These are phyloP conservation scores for Nasonia giraulti DNA, from an alignment of 1,140 invertebrate genomes.

Conservation along the genomic window DNA sequence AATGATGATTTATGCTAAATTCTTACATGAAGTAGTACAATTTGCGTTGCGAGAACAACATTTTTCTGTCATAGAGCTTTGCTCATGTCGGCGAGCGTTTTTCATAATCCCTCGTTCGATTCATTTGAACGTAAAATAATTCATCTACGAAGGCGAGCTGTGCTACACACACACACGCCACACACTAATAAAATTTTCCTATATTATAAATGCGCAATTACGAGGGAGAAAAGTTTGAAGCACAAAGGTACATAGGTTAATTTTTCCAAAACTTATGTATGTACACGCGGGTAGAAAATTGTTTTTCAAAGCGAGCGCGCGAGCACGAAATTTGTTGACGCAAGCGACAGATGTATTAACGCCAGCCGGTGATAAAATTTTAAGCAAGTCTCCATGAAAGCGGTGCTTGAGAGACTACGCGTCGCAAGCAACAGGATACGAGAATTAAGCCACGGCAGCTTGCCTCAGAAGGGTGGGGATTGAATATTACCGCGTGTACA, in stretches of 20 bases:
- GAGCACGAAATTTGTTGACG: background rate
- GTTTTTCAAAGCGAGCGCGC: background rate
- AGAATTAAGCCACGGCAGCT: background rate
- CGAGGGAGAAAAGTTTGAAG: background rate
- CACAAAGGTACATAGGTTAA: background rate
- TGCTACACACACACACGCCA: no score
- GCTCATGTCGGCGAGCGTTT: no score
- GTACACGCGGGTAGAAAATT: background rate
- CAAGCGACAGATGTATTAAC: background rate
- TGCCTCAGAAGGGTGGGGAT: background rate
- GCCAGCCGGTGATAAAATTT: conserved; percentile 20
- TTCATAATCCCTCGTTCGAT: background rate
- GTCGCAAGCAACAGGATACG: conserved; percentile 35
- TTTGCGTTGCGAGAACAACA: background rate
- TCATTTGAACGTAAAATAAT: background rate
- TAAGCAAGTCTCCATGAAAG: background rate
- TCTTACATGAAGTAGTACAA: background rate
- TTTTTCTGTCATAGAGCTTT: background rate
- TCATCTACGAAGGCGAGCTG: background rate
- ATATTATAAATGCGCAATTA: background rate
- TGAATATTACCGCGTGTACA: conserved; percentile 16
- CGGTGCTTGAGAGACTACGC: background rate
- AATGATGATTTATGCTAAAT: background rate
- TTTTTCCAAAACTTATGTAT: background rate
- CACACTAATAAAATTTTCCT: no score